A percentile compares a stretch with the other conserved stretches of the same genome.
These are phyloP conservation scores for Argyresthia goedartella DNA, from an alignment of 2,888 invertebrate genomes.

Conservation along the genomic window DNA sequence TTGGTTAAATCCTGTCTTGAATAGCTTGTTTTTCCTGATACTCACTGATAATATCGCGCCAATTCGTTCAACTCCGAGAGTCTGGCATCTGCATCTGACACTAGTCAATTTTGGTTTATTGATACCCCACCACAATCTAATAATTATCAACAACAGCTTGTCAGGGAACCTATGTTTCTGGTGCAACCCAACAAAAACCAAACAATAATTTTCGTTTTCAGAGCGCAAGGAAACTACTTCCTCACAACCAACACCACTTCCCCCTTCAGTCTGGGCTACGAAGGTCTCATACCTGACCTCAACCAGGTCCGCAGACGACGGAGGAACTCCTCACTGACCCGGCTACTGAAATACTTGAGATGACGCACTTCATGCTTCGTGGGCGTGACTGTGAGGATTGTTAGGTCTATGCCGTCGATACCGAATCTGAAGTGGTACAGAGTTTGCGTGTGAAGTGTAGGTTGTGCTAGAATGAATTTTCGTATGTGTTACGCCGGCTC, in stretches of 20 bases:
- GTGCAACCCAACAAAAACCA: no score
- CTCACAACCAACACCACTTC: conserved; percentile 34
- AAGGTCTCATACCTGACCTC: conserved; percentile 28
- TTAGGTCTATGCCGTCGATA: not conserved
- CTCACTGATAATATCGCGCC: no score
- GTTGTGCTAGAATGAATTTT: not conserved
- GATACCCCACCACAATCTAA: no score
- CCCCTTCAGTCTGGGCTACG: conserved; percentile 31
- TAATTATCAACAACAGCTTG: no score
- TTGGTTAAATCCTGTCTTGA: no score
- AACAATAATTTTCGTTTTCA: conserved; percentile 19
- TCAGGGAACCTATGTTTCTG: no score
- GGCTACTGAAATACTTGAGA: conserved; percentile 27
- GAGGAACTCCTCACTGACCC: conserved; percentile 21
- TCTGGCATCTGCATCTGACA: no score
- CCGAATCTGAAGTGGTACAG: no score
- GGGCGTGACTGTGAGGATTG: not conserved
- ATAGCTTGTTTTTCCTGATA: no score
- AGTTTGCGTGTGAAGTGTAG: not conserved
- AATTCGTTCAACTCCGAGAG: no score
- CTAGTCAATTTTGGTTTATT: no score
- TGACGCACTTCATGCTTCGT: conserved; percentile 17
- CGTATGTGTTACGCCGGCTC: no score
- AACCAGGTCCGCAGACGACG: conserved; percentile 16
- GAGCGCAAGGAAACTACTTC: conserved; percentile 48